These are phyloP conservation scores for Bombus pascuorum DNA, from an alignment of 1,140 invertebrate species.

Conservation along the genomic window DNA sequence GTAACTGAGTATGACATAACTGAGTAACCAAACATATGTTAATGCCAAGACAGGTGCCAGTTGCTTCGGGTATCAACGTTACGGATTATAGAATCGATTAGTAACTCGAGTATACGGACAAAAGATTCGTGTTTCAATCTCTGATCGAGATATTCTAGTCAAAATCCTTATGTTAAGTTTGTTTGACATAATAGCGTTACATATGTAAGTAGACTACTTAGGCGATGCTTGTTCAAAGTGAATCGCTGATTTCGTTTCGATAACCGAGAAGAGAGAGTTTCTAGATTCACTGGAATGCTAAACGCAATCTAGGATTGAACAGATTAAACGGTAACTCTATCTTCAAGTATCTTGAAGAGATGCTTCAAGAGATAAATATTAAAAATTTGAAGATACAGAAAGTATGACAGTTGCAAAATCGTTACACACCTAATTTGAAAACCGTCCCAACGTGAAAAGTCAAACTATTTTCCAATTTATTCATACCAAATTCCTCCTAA, in stretches of 20 bases:
- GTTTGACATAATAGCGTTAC: not conserved
- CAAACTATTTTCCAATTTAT: no score
- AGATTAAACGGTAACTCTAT: not conserved
- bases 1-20: constrained; percentile 32
- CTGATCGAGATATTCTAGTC: not conserved
- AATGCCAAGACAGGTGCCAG: not conserved
- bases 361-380: not conserved
- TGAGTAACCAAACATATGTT: not conserved
- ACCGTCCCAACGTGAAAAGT: no score
- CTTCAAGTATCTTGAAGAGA: not conserved
- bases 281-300: not conserved
- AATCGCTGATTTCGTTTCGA: not conserved
- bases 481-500: no score
- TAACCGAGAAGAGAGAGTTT: not conserved
- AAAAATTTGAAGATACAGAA: no score
- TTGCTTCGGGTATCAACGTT: not conserved
- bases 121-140: not conserved
- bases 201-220: not conserved
- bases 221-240: not conserved
- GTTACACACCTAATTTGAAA: no score
- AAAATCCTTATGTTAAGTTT: not conserved
- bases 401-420: no score
- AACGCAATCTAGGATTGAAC: not conserved
- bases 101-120: not conserved
- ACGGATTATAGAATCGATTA: constrained; percentile 2